Evolutionary conservation across 2,797 vertebrate genomes (phyloP), one percentile per base, ranked within the genome.

Genomic region (Tympanoctomys barrerae): DNA sequence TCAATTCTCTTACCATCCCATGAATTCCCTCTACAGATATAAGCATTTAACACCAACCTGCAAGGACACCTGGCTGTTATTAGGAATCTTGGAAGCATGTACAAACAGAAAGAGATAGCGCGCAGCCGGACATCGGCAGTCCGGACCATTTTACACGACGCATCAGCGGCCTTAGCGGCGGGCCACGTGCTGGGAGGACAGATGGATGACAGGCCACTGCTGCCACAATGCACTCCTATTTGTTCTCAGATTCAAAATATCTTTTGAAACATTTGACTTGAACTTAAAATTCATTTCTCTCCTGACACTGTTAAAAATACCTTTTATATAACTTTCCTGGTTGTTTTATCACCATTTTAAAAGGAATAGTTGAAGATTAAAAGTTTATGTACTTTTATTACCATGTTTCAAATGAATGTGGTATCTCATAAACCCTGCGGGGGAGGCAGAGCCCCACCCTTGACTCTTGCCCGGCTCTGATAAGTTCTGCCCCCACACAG

Each of bases 321-420:
- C 8, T 97, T 98, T 98, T 82, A 89, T 83, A 96, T 96, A 62
- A 96, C 98, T 98, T 98, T 97, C 97, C 90, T 98, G 79, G 98
- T 98, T 98, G 83, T 94, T 97, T 96, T 98, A 94, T 98, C 95
- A 97, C 97, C 96, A 94, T 98, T 97, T 97, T 97, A 88, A 91
- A 93, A 96, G 97, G 96, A 95, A 93, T 97, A 96, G 92, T 96
- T 95, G 94, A 98, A 97, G 97, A 97, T 87, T 88, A 97, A 97
- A 98, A 97, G 97, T 98, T 97, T 97, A 98, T 95, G 87, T 68
- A 83, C 94, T 91, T 98, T 98, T 98, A 98, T 97, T 95, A 97
- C 94, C 95, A 95, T 57, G 36, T 97, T 98, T 98, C 97, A 96
- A 98, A 97, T 94, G 95, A 83, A 92, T 57, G 24, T 97, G 94